Evolutionary conservation across 2,797 vertebrate genomes (phyloP).

Genomic region (Alfaro cultratus): DNA sequence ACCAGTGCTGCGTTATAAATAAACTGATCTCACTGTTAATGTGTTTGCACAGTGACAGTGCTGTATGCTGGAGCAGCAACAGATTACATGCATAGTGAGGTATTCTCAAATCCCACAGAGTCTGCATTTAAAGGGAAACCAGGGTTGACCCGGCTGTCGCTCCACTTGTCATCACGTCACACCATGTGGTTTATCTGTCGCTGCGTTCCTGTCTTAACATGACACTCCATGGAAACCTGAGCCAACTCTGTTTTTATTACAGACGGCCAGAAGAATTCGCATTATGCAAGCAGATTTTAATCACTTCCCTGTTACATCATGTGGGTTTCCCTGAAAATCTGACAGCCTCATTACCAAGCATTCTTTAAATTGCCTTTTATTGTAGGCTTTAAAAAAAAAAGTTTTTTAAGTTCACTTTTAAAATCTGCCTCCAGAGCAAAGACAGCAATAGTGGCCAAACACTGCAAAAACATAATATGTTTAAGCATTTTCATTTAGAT

Average conservation of each 20-base stretch:
- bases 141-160: conserved; percentile 21
- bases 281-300: conserved; percentile 18
- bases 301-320: conserved; percentile 21
- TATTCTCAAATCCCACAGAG: conserved; percentile 68
- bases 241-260: conserved; percentile 14
- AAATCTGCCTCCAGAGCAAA: neutral
- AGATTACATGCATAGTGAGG: conserved; percentile 59
- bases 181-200: conserved; percentile 22
- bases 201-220: conserved; percentile 42
- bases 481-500: no score
- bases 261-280: neutral
- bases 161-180: conserved; percentile 22
- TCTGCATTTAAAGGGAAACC: conserved; percentile 64
- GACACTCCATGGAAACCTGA: conserved; percentile 32
- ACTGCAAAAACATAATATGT: no score
- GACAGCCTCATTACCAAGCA: neutral
- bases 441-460: neutral
- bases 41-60: neutral
- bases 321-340: neutral
- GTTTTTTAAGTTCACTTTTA: neutral
- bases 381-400: neutral
- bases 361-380: neutral
- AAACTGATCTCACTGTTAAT: neutral
- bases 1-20: neutral
- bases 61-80: conserved; percentile 22